Conservation (phyloP, 2,113 vertebrate species). For the Thamnophis sirtalis region DNA sequence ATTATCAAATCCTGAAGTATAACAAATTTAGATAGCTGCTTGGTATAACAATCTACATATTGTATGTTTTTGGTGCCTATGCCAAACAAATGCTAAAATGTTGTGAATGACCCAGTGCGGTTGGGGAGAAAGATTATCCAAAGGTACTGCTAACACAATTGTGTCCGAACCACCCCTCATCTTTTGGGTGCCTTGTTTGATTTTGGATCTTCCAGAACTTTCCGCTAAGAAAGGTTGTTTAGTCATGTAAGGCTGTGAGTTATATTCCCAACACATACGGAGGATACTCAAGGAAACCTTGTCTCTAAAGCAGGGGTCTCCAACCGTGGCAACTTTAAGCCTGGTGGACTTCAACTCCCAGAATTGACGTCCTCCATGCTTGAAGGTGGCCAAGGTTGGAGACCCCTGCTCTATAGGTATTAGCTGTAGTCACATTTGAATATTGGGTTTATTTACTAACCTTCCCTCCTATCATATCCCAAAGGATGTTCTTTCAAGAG, state of each 20-base stretch:
- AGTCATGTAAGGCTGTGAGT: neutral
- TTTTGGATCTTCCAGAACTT: neutral
- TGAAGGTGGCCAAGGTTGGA: no score
- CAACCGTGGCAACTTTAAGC: no score
- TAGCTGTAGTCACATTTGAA: rapidly evolving
- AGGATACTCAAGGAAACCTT: neutral
- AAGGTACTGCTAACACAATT: neutral
- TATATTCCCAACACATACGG: neutral
- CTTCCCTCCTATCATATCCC: neutral
- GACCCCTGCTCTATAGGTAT: neutral
- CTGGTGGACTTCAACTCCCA: no score
- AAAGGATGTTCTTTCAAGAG: slow-evolving; percentile 62
- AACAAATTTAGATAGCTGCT: neutral
- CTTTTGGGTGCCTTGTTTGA: neutral
- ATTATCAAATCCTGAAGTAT: neutral
- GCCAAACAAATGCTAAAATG: neutral
- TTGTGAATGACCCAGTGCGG: neutral
- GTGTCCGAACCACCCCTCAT: neutral
- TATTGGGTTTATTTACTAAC: neutral
- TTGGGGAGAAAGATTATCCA: neutral
- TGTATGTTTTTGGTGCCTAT: neutral
- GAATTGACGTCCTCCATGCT: no score
- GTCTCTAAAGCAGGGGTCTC: neutral
- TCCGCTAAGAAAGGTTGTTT: neutral
- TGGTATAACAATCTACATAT: neutral